These are phyloP conservation scores for Dreissena polymorpha DNA, from an alignment of 1,140 invertebrate genomes.

Conservation along the genomic window DNA sequence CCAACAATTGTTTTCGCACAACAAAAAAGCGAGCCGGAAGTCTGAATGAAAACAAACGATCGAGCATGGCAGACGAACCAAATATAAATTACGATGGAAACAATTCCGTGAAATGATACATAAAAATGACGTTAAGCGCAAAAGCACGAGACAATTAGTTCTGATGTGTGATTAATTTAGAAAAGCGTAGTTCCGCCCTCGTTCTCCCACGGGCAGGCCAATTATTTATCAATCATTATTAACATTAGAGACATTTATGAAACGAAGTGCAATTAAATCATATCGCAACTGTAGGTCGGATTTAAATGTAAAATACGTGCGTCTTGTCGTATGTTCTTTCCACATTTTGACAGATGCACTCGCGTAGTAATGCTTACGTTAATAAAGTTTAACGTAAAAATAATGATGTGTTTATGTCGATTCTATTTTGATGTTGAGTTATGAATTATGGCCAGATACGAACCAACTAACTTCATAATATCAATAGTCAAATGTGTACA, in stretches of 20 bases:
- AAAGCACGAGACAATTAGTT: constrained; percentile 17
- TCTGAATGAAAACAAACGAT: constrained; percentile 2
- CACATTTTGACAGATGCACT: too few species aligned
- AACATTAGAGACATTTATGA: background rate
- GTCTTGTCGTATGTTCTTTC: too few species aligned
- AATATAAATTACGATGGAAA: background rate
- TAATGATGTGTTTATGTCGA: too few species aligned
- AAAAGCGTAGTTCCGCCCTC: constrained; percentile 20
- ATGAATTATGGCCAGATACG: too few species aligned
- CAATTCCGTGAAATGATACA: background rate
- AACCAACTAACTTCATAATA: too few species aligned
- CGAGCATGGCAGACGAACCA: background rate
- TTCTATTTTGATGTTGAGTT: too few species aligned
- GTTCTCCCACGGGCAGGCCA: constrained; percentile 13
- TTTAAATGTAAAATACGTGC: too few species aligned
- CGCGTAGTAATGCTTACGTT: too few species aligned
- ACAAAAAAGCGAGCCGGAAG: background rate
- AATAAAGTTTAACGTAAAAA: too few species aligned
- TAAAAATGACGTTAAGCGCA: background rate
- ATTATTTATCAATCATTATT: constrained; percentile 38
- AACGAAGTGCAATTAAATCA: background rate
- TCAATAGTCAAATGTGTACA: too few species aligned
- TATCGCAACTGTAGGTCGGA: too few species aligned
- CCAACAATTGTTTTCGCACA: background rate
- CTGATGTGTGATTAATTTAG: constrained; percentile 35